These are phyloP conservation scores for Argyra leucocephala DNA, from an alignment of 2,888 invertebrate genomes.

Conservation along the genomic window DNA sequence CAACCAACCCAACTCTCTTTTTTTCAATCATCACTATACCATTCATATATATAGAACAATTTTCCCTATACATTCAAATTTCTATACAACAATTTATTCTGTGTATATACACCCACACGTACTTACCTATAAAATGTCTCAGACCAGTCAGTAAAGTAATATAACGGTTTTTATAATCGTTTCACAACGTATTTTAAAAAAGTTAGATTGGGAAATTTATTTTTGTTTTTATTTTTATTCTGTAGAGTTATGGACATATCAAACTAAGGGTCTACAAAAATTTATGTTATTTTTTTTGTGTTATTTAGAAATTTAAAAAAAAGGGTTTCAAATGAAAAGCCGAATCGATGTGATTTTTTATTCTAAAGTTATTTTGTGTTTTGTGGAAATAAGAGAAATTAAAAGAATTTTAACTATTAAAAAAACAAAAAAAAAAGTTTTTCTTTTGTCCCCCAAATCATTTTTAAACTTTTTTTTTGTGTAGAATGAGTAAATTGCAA, in stretches of 20 bases:
- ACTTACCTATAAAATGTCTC: neutral
- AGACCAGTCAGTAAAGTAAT: neutral
- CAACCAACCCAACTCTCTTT: too few species aligned
- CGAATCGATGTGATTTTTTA: neutral
- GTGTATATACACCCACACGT: too few species aligned
- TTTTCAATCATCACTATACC: too few species aligned
- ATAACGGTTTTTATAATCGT: neutral
- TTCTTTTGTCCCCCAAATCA: neutral
- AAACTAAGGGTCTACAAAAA: neutral
- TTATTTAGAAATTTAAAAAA: neutral
- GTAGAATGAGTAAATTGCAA: neutral
- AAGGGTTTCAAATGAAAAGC: conserved; percentile 1
- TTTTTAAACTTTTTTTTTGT: neutral
- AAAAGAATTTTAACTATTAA: neutral
- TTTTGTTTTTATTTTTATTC: neutral
- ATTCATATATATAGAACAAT: too few species aligned
- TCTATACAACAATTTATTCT: too few species aligned
- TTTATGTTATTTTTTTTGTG: too few species aligned
- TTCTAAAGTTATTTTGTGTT: neutral
- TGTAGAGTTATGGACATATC: neutral
- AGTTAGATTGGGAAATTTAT: too few species aligned
- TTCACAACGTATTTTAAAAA: neutral
- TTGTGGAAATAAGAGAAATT: neutral
- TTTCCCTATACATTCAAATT: too few species aligned
- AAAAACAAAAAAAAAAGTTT: neutral